phyloP scores from a whole-genome alignment of 2,888 invertebrate genomes.

The Marronus borbonicus region DNA sequence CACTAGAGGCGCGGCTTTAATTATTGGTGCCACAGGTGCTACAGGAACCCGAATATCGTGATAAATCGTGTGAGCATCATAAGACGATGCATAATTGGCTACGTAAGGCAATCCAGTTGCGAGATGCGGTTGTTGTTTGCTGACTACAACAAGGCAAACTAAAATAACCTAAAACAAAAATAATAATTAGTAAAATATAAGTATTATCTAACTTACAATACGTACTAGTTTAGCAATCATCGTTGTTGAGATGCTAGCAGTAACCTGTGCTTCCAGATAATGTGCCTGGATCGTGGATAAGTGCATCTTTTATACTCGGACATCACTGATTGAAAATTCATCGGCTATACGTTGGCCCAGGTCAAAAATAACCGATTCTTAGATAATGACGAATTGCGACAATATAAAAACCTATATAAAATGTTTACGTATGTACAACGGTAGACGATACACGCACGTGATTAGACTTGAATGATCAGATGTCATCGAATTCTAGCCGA shows the following conservation, averaged over 20 bases:
- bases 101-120: conserved; percentile 26
- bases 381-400: conserved; percentile 50
- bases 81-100: conserved; percentile 50
- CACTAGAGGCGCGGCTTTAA: conserved; percentile 13
- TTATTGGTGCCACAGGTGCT: conserved; percentile 24
- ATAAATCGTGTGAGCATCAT: conserved; percentile 46
- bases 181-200: conserved; percentile 8
- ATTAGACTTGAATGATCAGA: conserved; percentile 16
- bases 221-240: conserved; percentile 33
- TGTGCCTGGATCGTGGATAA: conserved; percentile 29
- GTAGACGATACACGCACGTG: conserved; percentile 2
- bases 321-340: conserved; percentile 46
- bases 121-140: conserved; percentile 27
- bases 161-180: conserved; percentile 41
- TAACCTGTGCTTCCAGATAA: conserved; percentile 30
- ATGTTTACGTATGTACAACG: conserved; percentile 38
- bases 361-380: conserved; percentile 52
- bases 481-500: conserved; percentile 20
- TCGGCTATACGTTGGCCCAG: conserved; percentile 48
- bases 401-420: conserved; percentile 36
- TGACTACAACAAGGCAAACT: conserved; percentile 17
- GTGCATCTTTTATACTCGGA: conserved; percentile 46
- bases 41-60: conserved; percentile 42
- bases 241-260: conserved; percentile 26
- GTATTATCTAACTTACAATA: conserved; percentile 16